Base-by-base conservation (phyloP, 1,140 invertebrate genomes). In the Argopecten irradians region DNA sequence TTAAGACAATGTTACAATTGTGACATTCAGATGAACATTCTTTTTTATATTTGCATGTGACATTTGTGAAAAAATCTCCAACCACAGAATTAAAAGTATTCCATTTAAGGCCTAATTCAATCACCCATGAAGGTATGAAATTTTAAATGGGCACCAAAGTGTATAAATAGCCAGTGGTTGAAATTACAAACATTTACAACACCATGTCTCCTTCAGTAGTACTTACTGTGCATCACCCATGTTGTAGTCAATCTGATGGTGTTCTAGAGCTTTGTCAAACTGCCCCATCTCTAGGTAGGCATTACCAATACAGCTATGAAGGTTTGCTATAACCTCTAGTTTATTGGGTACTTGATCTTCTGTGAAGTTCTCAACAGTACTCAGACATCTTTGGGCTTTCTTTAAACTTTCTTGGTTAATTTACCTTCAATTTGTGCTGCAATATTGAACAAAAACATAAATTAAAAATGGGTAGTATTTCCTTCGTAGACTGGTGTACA, bases 281-380 rank as follows among this genome's bases (percentile, higher is more conserved):
- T 94, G 88, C 28, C 92, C 94, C 90, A 95, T 82, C 89, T 96
- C 95, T 8, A 95, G 90, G 91, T 94, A 93, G 46, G 95, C 93
- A 90, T 95, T 95, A n/a, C 95, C 95, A 55, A 95, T 93, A 90
- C 92, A 95, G 83, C 94, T 95, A 91, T 96, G 91, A 11, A 96
- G 89, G 85, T 94, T 95, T 32, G 94, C 93, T 13, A 93, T 89
- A n/a, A 95, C 92, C 82, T 94, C 93, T 82, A 93, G 88, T 87
- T 93, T 94, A 91, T 95, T 94, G 34, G 93, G 86, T 28, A 95
- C 90, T 22, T 93, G 91, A 11, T 92, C 90, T n/a, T 94, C 93
- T 22, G 92, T 88, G 89, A 92, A 94, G 13, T 90, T 91, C 41
- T 94, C 91, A 14, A 95, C 92, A 11, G 92, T 93, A 13, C 88